These are phyloP conservation scores for Falco berigora DNA, from an alignment of 2,797 vertebrate genomes.

Conservation along the genomic window DNA sequence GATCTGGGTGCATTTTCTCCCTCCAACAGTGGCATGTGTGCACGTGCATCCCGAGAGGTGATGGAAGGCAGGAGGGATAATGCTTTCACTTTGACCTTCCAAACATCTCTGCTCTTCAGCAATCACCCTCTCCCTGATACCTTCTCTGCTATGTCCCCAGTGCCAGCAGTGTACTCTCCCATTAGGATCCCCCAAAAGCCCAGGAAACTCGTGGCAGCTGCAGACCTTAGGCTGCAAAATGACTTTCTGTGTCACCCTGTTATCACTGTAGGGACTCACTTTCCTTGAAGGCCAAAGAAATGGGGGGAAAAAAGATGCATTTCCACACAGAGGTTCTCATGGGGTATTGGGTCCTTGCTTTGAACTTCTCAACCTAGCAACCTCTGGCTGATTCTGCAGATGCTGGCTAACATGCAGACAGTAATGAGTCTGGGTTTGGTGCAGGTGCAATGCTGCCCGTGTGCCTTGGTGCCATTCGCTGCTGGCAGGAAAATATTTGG, in stretches of 20 bases:
- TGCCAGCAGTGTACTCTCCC: background rate
- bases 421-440: background rate
- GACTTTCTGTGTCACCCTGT: background rate
- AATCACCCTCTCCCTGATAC: background rate
- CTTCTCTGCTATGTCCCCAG: background rate
- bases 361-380: background rate
- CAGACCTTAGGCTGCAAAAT: background rate
- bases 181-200: background rate
- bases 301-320: accelerated
- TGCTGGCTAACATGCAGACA: background rate
- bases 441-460: background rate
- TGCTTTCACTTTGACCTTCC: background rate
- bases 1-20: background rate
- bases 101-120: background rate
- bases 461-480: background rate
- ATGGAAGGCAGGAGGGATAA: background rate
- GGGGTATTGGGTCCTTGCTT: background rate
- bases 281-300: background rate
- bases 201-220: background rate
- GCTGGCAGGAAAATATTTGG: background rate
- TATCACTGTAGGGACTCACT: background rate
- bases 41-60: background rate
- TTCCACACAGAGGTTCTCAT: background rate
- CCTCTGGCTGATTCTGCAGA: background rate
- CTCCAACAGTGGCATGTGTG: background rate